Conservation (phyloP, 64 coral and sea anemone species). For the Platygyra sinensis region DNA sequence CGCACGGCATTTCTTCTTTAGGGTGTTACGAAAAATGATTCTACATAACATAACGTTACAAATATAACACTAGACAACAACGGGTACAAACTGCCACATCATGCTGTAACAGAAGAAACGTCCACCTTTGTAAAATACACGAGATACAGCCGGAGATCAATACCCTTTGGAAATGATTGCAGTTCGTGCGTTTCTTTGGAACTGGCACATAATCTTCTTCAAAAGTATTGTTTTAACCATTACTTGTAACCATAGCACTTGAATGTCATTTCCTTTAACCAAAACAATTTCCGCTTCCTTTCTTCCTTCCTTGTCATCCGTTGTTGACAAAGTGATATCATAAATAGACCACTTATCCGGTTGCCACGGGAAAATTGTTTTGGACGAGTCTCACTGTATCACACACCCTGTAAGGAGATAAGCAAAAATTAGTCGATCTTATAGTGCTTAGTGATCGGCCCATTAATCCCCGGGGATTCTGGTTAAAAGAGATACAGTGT, state of each 20-base stretch:
- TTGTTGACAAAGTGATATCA: neutral
- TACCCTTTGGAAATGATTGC: neutral
- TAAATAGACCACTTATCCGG: neutral
- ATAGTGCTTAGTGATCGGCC: too few relatives aligned
- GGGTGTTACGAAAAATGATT: too few relatives aligned
- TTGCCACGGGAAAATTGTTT: neutral
- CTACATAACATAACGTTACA: too few relatives aligned
- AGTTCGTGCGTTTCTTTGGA: neutral
- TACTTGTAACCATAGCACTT: neutral
- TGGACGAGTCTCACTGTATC: neutral
- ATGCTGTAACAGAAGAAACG: too few relatives aligned
- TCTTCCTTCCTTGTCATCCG: neutral
- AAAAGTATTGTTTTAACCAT: neutral
- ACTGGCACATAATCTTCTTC: neutral
- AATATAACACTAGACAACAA: too few relatives aligned
- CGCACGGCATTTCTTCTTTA: too few relatives aligned
- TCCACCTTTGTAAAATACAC: too few relatives aligned
- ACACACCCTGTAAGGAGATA: constrained; percentile 2
- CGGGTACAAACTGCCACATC: too few relatives aligned
- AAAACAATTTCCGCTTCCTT: neutral
- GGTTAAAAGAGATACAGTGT: too few relatives aligned
- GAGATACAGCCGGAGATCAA: too few relatives aligned
- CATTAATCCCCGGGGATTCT: too few relatives aligned
- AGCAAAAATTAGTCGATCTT: neutral
- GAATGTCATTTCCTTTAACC: neutral